Conservation (phyloP, 2,113 vertebrate species). For the Malaclemys terrapin region DNA sequence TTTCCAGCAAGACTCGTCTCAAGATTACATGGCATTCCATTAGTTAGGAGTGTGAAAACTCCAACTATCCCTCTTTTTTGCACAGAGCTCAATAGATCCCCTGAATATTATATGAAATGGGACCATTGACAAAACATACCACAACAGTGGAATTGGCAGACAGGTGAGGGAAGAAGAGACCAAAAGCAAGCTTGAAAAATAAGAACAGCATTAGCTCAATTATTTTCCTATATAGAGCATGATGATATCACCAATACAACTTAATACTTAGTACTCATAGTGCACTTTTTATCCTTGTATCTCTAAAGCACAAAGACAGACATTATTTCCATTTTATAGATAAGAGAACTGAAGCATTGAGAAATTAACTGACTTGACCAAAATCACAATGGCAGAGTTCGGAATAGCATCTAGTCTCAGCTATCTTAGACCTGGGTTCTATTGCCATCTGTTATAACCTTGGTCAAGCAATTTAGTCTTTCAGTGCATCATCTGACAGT, state of each 20-base stretch:
- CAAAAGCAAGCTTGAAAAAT: neutral
- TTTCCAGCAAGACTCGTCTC: no score
- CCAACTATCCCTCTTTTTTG: neutral
- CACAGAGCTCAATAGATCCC: neutral
- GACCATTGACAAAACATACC: neutral
- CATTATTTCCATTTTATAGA: neutral
- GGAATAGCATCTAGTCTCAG: neutral
- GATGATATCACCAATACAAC: neutral
- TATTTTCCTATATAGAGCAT: neutral
- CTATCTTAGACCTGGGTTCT: neutral
- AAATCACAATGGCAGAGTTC: neutral
- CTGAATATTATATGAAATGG: neutral
- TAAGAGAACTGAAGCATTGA: neutral
- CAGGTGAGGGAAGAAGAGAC: no score
- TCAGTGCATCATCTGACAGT: neutral
- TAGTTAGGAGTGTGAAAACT: neutral
- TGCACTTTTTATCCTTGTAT: neutral
- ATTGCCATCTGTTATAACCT: neutral
- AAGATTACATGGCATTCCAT: neutral
- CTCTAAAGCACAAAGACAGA: neutral
- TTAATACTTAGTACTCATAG: neutral
- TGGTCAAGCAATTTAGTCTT: neutral
- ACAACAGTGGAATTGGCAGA: neutral
- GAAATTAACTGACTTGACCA: neutral
- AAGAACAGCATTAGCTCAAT: neutral